Percentiles rank a stretch among this genome's conserved stretches.
phyloP scores from a whole-genome alignment of 2,797 vertebrate species.

The Hyperoplus lanceolatus region DNA sequence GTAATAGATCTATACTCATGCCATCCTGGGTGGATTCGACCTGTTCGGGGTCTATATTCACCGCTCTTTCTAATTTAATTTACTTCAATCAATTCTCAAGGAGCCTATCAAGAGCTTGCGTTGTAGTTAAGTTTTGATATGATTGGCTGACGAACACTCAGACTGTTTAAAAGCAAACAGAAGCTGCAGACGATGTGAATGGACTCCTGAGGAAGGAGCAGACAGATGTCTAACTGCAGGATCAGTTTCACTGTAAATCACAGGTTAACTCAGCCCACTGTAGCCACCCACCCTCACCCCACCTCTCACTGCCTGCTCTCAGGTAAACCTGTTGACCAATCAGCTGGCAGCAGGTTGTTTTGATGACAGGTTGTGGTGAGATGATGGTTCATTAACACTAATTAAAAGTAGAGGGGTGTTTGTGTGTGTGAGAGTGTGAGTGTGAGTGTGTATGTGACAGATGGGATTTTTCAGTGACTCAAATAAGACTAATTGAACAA shows the following conservation, averaged over 20 bases:
- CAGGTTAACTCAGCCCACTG: constrained; percentile 46
- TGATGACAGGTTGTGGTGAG: constrained; percentile 38
- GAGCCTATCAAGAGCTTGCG: constrained; percentile 34
- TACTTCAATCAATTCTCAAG: neutral
- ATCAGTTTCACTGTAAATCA: constrained; percentile 70
- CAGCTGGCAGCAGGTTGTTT: constrained; percentile 37
- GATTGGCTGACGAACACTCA: constrained; percentile 34
- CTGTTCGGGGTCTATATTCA: neutral
- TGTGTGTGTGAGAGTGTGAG: constrained; percentile 30
- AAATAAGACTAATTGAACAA: constrained; percentile 51
- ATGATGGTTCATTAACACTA: constrained; percentile 53
- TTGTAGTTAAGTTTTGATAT: neutral
- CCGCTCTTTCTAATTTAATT: neutral
- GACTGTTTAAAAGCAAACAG: constrained; percentile 35
- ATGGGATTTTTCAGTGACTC: constrained; percentile 47
- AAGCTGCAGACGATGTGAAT: constrained; percentile 19
- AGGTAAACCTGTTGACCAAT: constrained; percentile 49
- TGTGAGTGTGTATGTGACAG: constrained; percentile 43
- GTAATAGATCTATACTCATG: neutral
- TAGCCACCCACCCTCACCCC: constrained; percentile 27
- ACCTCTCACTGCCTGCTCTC: neutral
- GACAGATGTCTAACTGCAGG: constrained; percentile 70
- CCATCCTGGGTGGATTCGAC: neutral
- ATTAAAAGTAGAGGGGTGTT: constrained; percentile 41
- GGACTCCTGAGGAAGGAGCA: constrained; percentile 20